Conservation (phyloP, 64 coral and sea anemone species). For the Stichodactyla helianthus region DNA sequence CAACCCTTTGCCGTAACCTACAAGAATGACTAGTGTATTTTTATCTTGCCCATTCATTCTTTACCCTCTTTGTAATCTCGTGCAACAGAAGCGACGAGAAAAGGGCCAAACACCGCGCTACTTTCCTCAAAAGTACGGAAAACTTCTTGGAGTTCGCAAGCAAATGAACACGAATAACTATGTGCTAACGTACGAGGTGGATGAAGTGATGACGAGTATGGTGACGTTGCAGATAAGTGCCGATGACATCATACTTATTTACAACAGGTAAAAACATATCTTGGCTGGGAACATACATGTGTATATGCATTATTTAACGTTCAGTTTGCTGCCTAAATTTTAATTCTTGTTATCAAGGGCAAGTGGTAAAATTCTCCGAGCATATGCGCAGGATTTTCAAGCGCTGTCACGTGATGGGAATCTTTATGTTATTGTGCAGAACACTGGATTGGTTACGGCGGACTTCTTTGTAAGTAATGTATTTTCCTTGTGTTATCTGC, state of each 20-base stretch:
- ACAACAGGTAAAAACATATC: slow-evolving; percentile 63
- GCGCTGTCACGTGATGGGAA: slow-evolving; percentile 68
- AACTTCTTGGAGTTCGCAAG: slow-evolving; percentile 58
- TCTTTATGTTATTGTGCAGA: slow-evolving; percentile 82
- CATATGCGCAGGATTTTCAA: slow-evolving; percentile 85
- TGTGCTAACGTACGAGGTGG: slow-evolving; percentile 77
- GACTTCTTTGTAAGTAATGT: slow-evolving; percentile 82
- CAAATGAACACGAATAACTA: slow-evolving; percentile 36
- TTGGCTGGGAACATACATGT: too few relatives aligned
- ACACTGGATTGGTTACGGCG: slow-evolving; percentile 86
- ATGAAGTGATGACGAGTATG: slow-evolving; percentile 75
- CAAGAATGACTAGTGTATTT: too few relatives aligned
- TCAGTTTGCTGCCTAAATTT: neutral
- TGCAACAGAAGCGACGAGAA: slow-evolving; percentile 44
- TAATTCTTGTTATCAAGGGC: slow-evolving; percentile 46
- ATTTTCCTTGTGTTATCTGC: neutral
- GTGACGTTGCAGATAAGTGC: slow-evolving; percentile 95
- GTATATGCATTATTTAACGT: too few relatives aligned
- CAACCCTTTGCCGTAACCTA: too few relatives aligned
- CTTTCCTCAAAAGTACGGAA: slow-evolving; percentile 85
- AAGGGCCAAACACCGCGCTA: slow-evolving; percentile 57
- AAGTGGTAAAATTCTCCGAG: slow-evolving; percentile 77
- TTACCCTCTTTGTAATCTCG: neutral
- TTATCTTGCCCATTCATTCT: too few relatives aligned
- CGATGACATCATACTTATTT: slow-evolving; percentile 94